Conservation (phyloP, 2,797 vertebrate species). For the Enteromius fasciolatus region DNA sequence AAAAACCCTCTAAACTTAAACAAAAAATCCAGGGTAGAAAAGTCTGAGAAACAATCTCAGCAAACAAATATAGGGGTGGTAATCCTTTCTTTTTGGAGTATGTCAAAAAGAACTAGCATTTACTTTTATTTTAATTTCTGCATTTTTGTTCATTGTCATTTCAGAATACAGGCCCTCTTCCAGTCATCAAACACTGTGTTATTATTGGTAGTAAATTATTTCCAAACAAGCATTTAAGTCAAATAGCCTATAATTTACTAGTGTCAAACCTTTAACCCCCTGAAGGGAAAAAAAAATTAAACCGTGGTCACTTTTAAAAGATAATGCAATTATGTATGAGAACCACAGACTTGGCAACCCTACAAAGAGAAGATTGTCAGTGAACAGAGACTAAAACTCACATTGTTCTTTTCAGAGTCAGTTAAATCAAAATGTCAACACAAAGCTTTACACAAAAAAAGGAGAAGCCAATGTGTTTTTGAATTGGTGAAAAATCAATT, state of each 20-base stretch:
- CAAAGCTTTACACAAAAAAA: neutral
- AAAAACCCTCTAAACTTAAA: too few species aligned
- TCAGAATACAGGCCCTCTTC: neutral
- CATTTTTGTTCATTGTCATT: neutral
- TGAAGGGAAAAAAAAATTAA: neutral
- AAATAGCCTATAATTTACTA: neutral
- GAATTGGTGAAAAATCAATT: slow-evolving; percentile 28
- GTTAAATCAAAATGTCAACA: neutral
- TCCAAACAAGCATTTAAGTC: neutral
- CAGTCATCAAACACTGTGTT: neutral
- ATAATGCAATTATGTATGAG: neutral
- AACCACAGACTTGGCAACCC: neutral
- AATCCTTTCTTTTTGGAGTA: neutral
- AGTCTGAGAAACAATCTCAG: neutral
- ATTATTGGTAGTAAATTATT: neutral
- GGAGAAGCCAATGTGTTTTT: neutral
- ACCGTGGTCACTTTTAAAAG: neutral
- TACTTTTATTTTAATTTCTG: neutral
- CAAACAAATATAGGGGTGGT: neutral
- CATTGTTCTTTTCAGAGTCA: neutral
- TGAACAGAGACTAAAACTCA: neutral
- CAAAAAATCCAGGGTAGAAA: neutral
- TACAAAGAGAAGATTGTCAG: neutral
- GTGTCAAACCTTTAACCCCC: neutral
- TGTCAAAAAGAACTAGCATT: neutral